Base-by-base conservation (phyloP, 2,797 vertebrate species). In the Sus cebifrons region DNA sequence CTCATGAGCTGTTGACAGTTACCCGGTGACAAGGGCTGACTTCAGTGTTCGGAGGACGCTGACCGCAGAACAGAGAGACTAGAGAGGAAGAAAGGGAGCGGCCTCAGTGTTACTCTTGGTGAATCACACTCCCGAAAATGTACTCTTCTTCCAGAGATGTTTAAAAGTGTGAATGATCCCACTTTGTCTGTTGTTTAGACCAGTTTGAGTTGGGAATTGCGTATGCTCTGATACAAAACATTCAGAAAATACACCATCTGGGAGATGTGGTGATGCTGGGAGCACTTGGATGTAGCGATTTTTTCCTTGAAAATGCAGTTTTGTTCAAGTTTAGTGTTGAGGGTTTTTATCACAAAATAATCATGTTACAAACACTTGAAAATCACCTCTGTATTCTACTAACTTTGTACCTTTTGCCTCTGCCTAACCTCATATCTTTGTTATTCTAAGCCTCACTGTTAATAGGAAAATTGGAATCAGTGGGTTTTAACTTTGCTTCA, bases 401-500 rank as follows among this genome's bases (percentile, higher is more conserved):
- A 40, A 40, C 16, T 13, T 78, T 73, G 7, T 73, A 36, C 7
- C 21, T 64, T 94, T 94, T 84, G 7, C 70, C 71, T 83, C 23
- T 91, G 15, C 6, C 9, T 83, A 70, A 67, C 71, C 56, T 91
- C 44, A 10, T 83, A 64, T 83, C 29, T 96, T 91, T 94, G 56
- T 17, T 88, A 78, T 25, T 68, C 40, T 88, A 81, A 94, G 29
- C 40, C 56, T 77, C 68, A 54, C 36, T 82, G 23, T 32, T 83
- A 91, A 88, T 65, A 78, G 54, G 15, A 88, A 91, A 96, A 91
- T 62, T 70, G 32, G 2, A 13, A 64, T 67, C 44, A 79, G 54
- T 78, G 83, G 32, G 77, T 87, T 91, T 78, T 91, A 87, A 87
- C 54, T 14, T 88, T 87, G 58, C 36, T 32, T 88, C 44, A 58